phyloP scores from a whole-genome alignment of 2,113 vertebrate species.

The Salvelinus sp. region DNA sequence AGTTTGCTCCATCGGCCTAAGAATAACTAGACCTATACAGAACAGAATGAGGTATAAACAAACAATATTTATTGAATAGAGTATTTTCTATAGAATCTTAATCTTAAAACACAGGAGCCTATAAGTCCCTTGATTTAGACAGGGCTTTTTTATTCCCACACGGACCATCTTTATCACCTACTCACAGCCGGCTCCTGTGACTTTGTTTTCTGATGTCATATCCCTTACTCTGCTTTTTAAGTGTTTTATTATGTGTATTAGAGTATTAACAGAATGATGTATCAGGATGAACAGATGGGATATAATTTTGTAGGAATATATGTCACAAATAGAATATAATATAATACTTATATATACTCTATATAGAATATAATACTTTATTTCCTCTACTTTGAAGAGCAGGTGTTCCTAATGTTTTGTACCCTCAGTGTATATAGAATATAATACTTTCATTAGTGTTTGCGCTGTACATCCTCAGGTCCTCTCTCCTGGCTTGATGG shows the following conservation, averaged over 20 bases:
- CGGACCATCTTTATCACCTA: conserved; percentile 15
- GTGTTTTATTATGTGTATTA: no score
- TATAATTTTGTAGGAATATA: not conserved
- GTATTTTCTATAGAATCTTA: no score
- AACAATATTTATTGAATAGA: no score
- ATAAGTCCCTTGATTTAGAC: conserved; percentile 48
- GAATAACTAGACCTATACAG: no score
- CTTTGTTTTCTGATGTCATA: not conserved
- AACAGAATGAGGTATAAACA: no score
- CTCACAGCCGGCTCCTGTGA: conserved; percentile 27
- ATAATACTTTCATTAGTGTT: no score
- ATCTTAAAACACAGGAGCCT: no score
- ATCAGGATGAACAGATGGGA: not conserved
- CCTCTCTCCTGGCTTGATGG: conserved; percentile 84
- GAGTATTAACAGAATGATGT: not conserved
- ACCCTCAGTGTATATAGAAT: conserved; percentile 53
- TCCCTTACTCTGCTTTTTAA: not conserved
- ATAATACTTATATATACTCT: no score
- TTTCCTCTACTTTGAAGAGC: not conserved
- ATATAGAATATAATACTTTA: no score
- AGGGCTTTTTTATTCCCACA: conserved; percentile 39
- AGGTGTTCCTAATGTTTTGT: no score
- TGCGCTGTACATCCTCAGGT: conserved; percentile 11
- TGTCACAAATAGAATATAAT: no score
- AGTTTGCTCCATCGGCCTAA: no score